These are phyloP conservation scores for Alexandromys fortis DNA, from an alignment of 2,113 vertebrate genomes.

Conservation along the genomic window DNA sequence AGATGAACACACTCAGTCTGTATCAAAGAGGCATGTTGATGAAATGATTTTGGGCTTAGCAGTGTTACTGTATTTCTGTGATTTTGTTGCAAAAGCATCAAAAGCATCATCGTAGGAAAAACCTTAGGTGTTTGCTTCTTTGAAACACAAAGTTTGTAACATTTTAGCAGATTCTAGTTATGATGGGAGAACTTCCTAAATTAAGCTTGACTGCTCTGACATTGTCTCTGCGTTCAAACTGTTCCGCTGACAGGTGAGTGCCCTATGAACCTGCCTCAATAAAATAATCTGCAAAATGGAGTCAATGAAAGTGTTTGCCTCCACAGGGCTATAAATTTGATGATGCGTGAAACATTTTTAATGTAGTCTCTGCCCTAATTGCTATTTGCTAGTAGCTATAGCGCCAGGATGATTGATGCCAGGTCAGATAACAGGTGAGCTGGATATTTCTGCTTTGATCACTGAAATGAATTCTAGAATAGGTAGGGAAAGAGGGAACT, in stretches of 20 bases:
- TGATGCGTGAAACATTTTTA: background rate
- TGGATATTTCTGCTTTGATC: background rate
- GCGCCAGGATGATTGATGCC: background rate
- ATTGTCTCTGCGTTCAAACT: background rate
- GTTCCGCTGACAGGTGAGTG: background rate
- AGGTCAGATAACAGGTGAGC: background rate
- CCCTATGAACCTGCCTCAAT: background rate
- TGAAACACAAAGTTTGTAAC: background rate
- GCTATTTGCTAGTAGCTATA: background rate
- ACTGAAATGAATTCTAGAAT: background rate
- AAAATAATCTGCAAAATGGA: background rate
- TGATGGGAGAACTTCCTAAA: background rate
- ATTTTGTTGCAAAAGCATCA: background rate
- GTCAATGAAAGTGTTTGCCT: background rate
- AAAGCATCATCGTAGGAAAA: background rate
- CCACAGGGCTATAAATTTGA: background rate
- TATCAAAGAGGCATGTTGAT: background rate
- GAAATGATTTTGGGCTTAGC: background rate
- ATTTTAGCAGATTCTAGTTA: background rate
- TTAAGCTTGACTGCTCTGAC: background rate
- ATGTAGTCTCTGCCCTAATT: background rate
- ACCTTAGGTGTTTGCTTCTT: background rate
- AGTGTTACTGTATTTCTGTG: background rate
- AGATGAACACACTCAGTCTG: background rate
- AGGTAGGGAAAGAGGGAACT: background rate